phyloP scores from a whole-genome alignment of 2,797 vertebrate species.

The Mus spretus region DNA sequence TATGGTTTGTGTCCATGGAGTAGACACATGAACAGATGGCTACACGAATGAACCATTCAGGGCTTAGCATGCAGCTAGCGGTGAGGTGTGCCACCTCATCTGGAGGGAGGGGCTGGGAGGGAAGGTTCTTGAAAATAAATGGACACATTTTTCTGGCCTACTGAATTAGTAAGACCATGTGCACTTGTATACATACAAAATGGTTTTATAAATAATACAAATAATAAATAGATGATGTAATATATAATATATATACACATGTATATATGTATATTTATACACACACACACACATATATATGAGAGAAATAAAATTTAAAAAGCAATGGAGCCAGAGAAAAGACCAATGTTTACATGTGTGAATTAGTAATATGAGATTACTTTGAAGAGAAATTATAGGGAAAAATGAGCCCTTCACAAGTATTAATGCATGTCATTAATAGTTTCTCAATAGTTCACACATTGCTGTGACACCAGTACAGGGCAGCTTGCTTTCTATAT shows the following conservation, averaged over 20 bases:
- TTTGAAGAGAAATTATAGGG: not conserved
- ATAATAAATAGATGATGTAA: too few relatives aligned
- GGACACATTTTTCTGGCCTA: too few relatives aligned
- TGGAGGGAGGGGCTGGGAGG: not conserved
- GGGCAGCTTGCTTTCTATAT: not conserved
- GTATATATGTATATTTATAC: too few relatives aligned
- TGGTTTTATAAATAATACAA: not conserved
- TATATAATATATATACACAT: too few relatives aligned
- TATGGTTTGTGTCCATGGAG: not conserved
- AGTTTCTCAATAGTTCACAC: not conserved
- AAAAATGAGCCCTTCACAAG: too few relatives aligned
- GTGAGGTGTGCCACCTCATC: too few relatives aligned
- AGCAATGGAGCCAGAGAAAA: not conserved
- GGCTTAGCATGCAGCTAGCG: too few relatives aligned
- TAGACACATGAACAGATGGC: too few relatives aligned
- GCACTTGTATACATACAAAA: not conserved
- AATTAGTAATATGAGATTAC: not conserved
- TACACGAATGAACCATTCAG: accelerated
- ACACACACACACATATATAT: too few relatives aligned
- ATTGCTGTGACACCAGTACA: not conserved
- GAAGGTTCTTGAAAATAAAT: not conserved
- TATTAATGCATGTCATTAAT: not conserved
- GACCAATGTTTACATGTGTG: not conserved
- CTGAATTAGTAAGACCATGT: not conserved
- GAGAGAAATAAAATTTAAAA: not conserved